These are phyloP conservation scores for Mormoops blainvillei DNA, from an alignment of 2,113 vertebrate species.

Conservation along the genomic window DNA sequence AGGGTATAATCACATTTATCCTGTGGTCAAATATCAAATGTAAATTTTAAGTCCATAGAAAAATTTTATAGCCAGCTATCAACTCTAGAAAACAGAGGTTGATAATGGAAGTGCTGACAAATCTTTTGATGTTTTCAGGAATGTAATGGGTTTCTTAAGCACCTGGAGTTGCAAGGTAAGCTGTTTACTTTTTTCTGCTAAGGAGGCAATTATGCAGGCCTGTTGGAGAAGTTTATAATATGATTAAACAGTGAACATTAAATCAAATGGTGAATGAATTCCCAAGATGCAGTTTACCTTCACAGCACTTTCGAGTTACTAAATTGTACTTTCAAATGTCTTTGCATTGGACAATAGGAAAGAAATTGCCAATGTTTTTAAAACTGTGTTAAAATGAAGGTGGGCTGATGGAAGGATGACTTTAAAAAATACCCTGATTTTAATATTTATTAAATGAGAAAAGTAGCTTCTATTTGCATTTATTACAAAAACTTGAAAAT, in stretches of 20 bases:
- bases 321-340: conserved; percentile 62
- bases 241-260: conserved; percentile 78
- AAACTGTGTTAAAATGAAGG: neutral
- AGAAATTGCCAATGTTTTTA: neutral
- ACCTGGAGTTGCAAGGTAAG: conserved; percentile 76
- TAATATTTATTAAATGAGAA: conserved; percentile 71
- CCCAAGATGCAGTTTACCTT: conserved; percentile 62
- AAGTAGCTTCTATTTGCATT: conserved; percentile 64
- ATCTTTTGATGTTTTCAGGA: conserved; percentile 57
- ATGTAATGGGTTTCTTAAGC: conserved; percentile 69
- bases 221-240: conserved; percentile 76
- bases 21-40: conserved; percentile 29
- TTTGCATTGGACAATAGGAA: conserved; percentile 40
- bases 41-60: conserved; percentile 52
- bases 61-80: conserved; percentile 57
- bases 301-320: conserved; percentile 54
- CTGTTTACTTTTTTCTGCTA: conserved; percentile 77
- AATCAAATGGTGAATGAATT: conserved; percentile 76
- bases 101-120: conserved; percentile 75
- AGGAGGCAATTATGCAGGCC: conserved; percentile 74
- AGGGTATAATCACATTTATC: neutral
- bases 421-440: conserved; percentile 40
- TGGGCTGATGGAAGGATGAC: neutral
- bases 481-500: conserved; percentile 67
- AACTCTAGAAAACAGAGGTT: conserved; percentile 48